phyloP scores from a whole-genome alignment of 1,140 invertebrate genomes.

The Aphelinus atriplicis region DNA sequence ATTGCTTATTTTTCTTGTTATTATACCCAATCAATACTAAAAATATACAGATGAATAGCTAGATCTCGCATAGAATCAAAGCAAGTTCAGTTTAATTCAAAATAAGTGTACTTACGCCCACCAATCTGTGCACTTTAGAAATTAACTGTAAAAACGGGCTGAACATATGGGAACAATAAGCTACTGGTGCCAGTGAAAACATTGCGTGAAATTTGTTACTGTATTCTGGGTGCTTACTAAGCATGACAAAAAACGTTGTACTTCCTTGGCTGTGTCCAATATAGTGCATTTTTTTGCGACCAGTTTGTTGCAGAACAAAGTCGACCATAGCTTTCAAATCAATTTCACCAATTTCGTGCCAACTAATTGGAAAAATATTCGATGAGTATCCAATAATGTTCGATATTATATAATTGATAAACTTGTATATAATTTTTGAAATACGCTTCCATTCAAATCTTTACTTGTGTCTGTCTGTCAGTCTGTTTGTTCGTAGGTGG shows the following conservation, averaged over 20 bases:
- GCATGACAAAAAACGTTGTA: constrained; percentile 64
- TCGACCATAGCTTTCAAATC: constrained; percentile 46
- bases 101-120: constrained; percentile 26
- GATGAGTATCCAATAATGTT: no score
- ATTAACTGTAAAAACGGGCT: constrained; percentile 33
- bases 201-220: constrained; percentile 65
- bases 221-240: constrained; percentile 66
- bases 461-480: no score
- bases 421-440: no score
- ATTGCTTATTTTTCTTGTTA: no score
- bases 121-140: not conserved
- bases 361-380: constrained; percentile 45
- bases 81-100: no score
- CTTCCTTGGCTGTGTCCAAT: constrained; percentile 76
- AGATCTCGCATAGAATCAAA: no score
- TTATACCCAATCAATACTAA: no score
- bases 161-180: constrained; percentile 45
- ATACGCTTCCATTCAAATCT: no score
- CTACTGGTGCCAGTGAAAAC: constrained; percentile 69
- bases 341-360: constrained; percentile 60
- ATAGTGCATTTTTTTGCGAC: constrained; percentile 67
- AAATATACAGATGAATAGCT: no score
- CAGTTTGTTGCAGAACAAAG: constrained; percentile 63
- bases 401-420: no score
- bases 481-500: no score